Conservation (phyloP, 2,888 invertebrate genomes). For the Ceraclea dissimilis region DNA sequence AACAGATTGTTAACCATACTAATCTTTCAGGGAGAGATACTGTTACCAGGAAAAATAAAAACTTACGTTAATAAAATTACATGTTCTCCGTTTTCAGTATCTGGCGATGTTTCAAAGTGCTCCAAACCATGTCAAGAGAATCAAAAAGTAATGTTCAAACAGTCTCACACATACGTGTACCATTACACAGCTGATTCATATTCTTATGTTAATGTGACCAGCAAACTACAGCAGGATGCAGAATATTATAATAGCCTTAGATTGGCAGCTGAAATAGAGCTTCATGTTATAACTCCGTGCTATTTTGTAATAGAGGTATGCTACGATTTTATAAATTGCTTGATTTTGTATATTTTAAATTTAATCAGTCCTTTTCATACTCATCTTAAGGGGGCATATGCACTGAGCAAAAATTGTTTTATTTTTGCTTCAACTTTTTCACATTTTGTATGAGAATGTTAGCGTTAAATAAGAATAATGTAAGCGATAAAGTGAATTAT, state of each 20-base stretch:
- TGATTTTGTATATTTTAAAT: neutral
- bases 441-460: no score
- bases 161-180: slow-evolving; percentile 19
- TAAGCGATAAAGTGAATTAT: no score
- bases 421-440: no score
- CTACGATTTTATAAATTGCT: neutral
- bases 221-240: neutral
- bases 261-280: slow-evolving; percentile 13
- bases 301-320: slow-evolving; percentile 18
- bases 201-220: neutral
- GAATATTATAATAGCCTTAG: slow-evolving; percentile 1
- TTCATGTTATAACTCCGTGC: slow-evolving; percentile 14
- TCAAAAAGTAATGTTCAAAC: slow-evolving; percentile 9
- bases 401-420: no score
- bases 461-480: no score
- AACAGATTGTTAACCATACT: no score
- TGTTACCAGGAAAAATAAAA: no score
- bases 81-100: no score
- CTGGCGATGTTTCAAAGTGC: slow-evolving; percentile 1
- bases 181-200: slow-evolving; percentile 9
- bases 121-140: slow-evolving; percentile 4
- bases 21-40: no score
- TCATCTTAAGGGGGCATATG: no score
- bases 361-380: neutral
- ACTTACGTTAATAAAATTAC: no score